Conservation (phyloP, 2,113 vertebrate genomes). For the Suncus etruscus region DNA sequence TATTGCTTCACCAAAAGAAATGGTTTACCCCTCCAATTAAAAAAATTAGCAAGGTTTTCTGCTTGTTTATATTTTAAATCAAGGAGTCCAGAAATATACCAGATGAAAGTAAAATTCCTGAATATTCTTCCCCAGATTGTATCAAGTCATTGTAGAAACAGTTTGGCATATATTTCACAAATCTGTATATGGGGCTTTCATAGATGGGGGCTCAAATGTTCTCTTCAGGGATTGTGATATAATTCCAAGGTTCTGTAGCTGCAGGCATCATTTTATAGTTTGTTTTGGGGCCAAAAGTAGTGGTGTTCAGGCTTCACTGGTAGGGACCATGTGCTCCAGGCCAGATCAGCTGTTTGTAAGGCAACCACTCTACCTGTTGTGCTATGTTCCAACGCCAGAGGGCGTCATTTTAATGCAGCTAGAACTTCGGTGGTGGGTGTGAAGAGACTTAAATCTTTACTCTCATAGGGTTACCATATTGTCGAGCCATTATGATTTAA, state of each 20-base stretch:
- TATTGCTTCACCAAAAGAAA: no score
- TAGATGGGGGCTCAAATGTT: neutral
- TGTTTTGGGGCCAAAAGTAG: no score
- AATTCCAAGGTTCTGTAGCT: neutral
- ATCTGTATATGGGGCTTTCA: neutral
- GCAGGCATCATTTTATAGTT: neutral
- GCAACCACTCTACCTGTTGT: no score
- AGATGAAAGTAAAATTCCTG: slow-evolving; percentile 29
- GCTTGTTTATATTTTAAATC: neutral
- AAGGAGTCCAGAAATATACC: neutral
- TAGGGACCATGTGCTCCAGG: no score
- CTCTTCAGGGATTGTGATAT: neutral
- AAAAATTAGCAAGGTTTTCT: neutral
- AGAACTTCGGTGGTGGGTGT: no score
- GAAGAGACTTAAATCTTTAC: no score
- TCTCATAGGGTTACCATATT: no score
- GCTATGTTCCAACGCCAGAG: no score
- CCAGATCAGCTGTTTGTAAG: no score
- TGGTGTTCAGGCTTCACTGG: no score
- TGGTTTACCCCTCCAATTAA: neutral
- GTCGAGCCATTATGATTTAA: no score
- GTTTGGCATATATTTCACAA: neutral
- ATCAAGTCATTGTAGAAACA: neutral
- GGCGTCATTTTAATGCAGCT: neutral
- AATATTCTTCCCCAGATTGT: slow-evolving; percentile 20